Conservation (phyloP, 2,797 vertebrate species). For the Peromyscus aztecus region DNA sequence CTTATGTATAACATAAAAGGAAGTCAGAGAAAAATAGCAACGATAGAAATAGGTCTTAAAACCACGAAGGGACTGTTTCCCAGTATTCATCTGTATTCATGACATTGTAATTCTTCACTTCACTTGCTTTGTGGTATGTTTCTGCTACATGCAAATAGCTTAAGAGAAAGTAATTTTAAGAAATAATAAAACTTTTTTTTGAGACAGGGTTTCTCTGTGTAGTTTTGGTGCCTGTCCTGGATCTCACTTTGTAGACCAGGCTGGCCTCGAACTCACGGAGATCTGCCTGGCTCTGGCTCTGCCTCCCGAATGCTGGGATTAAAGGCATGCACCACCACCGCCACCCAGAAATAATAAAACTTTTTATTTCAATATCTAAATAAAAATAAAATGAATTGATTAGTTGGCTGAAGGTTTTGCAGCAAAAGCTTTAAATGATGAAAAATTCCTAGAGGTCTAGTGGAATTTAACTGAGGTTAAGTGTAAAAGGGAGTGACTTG, state of each 20-base stretch:
- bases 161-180: slow-evolving; percentile 61
- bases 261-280: too few species aligned
- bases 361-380: slow-evolving; percentile 66
- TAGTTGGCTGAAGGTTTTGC: background rate
- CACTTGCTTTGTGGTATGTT: slow-evolving; percentile 62
- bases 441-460: slow-evolving; percentile 49
- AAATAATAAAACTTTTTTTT: background rate
- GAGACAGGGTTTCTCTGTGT: too few species aligned
- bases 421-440: slow-evolving; percentile 40
- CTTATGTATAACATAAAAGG: slow-evolving; percentile 52
- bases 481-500: background rate
- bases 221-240: too few species aligned
- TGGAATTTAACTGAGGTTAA: slow-evolving; percentile 14
- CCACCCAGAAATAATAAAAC: background rate
- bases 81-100: background rate
- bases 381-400: slow-evolving; percentile 45
- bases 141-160: background rate
- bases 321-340: too few species aligned
- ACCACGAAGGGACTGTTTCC: background rate
- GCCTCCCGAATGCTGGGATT: too few species aligned
- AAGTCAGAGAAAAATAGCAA: slow-evolving; percentile 22
- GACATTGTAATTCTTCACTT: slow-evolving; percentile 31
- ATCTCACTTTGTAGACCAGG: too few species aligned
- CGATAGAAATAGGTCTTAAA: slow-evolving; percentile 41
- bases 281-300: too few species aligned